Conservation (phyloP, 2,113 vertebrate genomes). For the Leucopsar rothschildi region DNA sequence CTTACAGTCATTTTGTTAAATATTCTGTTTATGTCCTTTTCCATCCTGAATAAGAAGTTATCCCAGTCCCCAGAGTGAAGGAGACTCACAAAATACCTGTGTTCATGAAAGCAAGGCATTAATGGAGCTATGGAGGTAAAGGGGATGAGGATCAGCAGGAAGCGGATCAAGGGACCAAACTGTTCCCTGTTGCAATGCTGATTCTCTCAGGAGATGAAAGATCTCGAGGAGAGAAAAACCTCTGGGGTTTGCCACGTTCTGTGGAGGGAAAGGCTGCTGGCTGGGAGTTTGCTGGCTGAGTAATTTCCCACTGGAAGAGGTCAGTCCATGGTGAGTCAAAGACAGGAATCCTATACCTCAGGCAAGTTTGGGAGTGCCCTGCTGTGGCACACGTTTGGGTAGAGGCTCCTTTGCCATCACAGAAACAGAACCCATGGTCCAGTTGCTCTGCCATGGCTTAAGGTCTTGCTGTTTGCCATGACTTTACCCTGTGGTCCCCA, state of each 20-base stretch:
- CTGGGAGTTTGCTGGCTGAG: background rate
- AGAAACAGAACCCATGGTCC: background rate
- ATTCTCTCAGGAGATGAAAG: background rate
- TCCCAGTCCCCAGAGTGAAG: conserved; percentile 15
- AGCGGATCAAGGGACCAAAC: background rate
- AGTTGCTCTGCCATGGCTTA: background rate
- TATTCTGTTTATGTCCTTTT: conserved; percentile 50
- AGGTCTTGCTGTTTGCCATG: background rate
- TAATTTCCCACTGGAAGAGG: background rate
- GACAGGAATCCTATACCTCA: background rate
- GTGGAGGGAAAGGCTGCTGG: background rate
- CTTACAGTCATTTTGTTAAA: conserved; percentile 43
- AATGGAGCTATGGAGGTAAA: background rate
- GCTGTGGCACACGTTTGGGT: background rate
- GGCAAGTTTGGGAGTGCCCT: background rate
- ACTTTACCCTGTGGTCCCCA: background rate
- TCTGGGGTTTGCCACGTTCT: background rate
- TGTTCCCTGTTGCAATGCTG: background rate
- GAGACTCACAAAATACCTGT: background rate
- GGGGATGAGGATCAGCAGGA: background rate
- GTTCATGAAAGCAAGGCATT: conserved; percentile 12
- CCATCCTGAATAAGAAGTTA: background rate
- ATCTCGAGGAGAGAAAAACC: background rate
- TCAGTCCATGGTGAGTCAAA: background rate
- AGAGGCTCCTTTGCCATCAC: background rate